Percentiles rank a stretch among this genome's conserved stretches.
These are phyloP conservation scores for Drosophila macrospina DNA, from an alignment of 2,888 invertebrate genomes.

Conservation along the genomic window DNA sequence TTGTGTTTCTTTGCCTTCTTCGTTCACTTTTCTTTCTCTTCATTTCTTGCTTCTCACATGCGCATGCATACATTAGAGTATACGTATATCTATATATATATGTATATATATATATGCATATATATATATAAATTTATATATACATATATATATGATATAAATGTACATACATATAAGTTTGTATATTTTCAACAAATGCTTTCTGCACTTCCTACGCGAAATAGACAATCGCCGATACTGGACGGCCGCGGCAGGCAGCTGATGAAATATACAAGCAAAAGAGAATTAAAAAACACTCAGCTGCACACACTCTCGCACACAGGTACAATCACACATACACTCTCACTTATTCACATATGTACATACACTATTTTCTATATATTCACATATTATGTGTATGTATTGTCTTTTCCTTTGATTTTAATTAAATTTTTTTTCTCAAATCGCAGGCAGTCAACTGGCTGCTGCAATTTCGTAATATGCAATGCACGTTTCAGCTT, in stretches of 20 bases:
- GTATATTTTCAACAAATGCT: constrained; percentile 32
- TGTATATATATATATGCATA: not conserved
- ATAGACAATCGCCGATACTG: constrained; percentile 36
- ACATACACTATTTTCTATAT: constrained; percentile 47
- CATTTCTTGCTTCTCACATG: constrained; percentile 39
- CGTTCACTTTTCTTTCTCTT: constrained; percentile 24
- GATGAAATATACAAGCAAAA: constrained; percentile 48
- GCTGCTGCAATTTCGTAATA: constrained; percentile 66
- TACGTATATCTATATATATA: not conserved
- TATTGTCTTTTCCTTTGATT: constrained; percentile 36
- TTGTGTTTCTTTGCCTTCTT: constrained; percentile 31
- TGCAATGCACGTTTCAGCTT: constrained; percentile 60
- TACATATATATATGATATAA: not conserved
- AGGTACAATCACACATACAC: constrained; percentile 1
- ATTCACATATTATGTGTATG: constrained; percentile 45
- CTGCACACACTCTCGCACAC: constrained; percentile 34
- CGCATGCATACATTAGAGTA: constrained; percentile 42
- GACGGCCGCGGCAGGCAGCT: constrained; percentile 45
- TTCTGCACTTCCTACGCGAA: constrained; percentile 56
- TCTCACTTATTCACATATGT: constrained; percentile 13
- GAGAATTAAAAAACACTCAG: constrained; percentile 53
- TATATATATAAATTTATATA: not conserved
- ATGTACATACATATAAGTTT: constrained; percentile 13
- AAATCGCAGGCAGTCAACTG: constrained; percentile 38
- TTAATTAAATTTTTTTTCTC: constrained; percentile 10